Evolutionary conservation across 2,113 vertebrate species (phyloP).

Genomic region (Campylorhamphus procurvoides): DNA sequence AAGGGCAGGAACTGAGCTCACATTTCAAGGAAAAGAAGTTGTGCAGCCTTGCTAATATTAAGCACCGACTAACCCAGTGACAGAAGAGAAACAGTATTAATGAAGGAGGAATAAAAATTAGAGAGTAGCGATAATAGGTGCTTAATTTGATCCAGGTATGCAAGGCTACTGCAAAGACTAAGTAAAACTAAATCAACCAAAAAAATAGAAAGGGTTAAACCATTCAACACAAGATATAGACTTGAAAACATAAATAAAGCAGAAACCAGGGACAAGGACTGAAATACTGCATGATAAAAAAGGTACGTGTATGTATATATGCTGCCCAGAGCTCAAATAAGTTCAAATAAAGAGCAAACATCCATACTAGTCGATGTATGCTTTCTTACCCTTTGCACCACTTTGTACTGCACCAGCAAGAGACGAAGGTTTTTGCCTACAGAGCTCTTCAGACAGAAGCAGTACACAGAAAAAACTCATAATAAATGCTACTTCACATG

Average conservation of each 20-base stretch:
- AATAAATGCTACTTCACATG: background rate
- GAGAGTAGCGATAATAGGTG: background rate
- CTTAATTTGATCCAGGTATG: background rate
- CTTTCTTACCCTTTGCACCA: background rate
- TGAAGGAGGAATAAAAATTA: background rate
- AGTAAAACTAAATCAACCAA: background rate
- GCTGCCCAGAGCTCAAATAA: background rate
- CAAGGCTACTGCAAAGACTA: background rate
- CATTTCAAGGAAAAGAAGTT: background rate
- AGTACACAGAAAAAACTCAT: background rate
- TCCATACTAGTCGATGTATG: background rate
- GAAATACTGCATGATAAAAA: background rate
- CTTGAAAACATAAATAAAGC: background rate
- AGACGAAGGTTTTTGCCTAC: background rate
- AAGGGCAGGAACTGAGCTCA: background rate
- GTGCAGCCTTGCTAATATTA: background rate
- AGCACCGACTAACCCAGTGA: background rate
- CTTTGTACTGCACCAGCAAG: background rate
- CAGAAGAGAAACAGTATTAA: background rate
- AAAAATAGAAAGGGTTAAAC: accelerated
- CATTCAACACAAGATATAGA: background rate
- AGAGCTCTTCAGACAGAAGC: background rate
- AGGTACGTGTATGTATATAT: too few species aligned
- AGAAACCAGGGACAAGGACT: background rate
- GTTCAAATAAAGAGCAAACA: background rate